Base-by-base conservation (phyloP, 2,113 vertebrate genomes). In the Notothenia rossii region DNA sequence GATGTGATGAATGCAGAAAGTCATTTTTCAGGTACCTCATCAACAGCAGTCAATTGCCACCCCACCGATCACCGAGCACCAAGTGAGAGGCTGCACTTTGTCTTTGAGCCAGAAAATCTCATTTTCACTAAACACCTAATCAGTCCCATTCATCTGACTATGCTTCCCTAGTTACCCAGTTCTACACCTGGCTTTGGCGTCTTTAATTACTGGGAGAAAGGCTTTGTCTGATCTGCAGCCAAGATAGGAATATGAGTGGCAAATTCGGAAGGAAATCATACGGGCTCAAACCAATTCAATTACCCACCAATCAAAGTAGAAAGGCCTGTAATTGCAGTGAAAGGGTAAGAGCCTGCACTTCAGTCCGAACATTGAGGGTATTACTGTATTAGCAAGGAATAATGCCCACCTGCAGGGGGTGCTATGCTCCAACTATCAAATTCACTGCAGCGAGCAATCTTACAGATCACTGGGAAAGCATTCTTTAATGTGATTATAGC, bases 281-380 rank as follows among this genome's bases (percentile, higher is more conserved):
- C 86, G 79, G 89, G 84, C 94, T 94, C 89, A 84, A 94, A 94
- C 94, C 94, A 94, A 94, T 95, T 96, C 92, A 95, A 95, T 95
- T 94, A 95, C 93, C 77, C 91, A 93, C 93, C 94, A 95, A 95
- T 96, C 94, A 94, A 90, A 94, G 95, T 90, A 94, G 92, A 95
- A 95, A 95, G 86, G 93, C 89, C 90, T 91, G 91, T 95, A 95
- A 95, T 96, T 95, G 92, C 93, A 87, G 84, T 84, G 89, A 94
- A 88, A 93, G 92, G 91, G 89, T 88, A 89, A 90, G 91, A 82
- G 83, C 54, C 82, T 87, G 75, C 22, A 72, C 86, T 77, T 81
- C 43, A 61, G 51, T 87, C 79, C 48, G 48, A 62, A 68, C 84
- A 74, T 48, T 74, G 78, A 81, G 73, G 54, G 64, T 81, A 77